Evolutionary conservation across 2,113 vertebrate genomes (phyloP).

Genomic region (Spizaetus ornatus): DNA sequence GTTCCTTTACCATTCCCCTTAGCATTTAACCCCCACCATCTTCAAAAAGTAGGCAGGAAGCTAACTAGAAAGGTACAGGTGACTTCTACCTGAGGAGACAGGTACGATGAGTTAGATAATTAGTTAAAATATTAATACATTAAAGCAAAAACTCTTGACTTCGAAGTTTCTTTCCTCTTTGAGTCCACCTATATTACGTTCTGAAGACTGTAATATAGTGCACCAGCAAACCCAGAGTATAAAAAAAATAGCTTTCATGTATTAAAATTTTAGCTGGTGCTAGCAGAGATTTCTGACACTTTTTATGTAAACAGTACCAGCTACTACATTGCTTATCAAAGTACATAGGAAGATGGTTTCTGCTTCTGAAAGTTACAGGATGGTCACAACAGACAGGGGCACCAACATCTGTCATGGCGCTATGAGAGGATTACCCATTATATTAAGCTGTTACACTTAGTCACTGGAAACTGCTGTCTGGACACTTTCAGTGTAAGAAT

Average conservation of each 20-base stretch:
- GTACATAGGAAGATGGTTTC: not conserved
- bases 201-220: not conserved
- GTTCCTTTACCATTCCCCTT: not conserved
- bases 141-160: not conserved
- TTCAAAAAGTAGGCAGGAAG: not conserved
- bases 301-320: not conserved
- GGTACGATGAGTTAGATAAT: not conserved
- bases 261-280: not conserved
- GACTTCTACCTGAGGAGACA: not conserved
- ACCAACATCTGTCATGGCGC: not conserved
- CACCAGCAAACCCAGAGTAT: not conserved
- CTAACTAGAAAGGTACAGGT: not conserved
- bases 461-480: not conserved
- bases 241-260: not conserved
- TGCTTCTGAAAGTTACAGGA: not conserved
- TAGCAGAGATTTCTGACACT: not conserved
- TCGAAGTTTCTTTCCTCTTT: not conserved
- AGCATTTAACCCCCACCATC: not conserved
- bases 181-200: not conserved
- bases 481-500: not conserved
- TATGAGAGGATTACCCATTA: not conserved
- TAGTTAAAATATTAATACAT: not conserved
- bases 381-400: not conserved
- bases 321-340: not conserved
- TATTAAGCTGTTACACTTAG: not conserved